Evolutionary conservation across 2,113 vertebrate species (phyloP), one percentile per base, ranked within the genome.

Genomic region (Arizona elegans): DNA sequence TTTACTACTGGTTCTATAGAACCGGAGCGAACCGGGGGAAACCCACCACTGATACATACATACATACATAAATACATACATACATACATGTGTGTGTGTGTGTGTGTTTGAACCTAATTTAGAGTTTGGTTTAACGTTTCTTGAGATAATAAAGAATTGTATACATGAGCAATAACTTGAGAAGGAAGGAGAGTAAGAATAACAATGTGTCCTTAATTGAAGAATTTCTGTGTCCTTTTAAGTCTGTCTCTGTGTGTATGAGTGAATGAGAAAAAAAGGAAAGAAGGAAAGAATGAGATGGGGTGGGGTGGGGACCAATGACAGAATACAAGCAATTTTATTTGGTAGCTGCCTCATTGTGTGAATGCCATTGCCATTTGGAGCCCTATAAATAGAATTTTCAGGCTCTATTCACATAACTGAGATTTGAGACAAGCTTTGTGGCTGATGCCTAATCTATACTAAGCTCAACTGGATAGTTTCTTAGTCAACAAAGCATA

Each of bases 391-490:
- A 65, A 94, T n/a, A 70, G 91, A 93, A 10, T 94, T 95, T 75
- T 94, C 55, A 95, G 93, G 94, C 95, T n/a, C 23, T 87, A 3
- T 62, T 94, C 87, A 54, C 8, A 88, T 43, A 89, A 92, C 1
- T 17, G 26, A 93, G 52, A 91, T 95, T 90, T 95, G 33, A 90
- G 92, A 91, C 92, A 19, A 93, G 15, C 58, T 90, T 54, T 65
- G 55, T 47, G 59, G 26, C 19, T 95, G 21, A 85, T 21, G 81
- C 88, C n/a, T 91, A 47, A 26, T 5, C 47, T 94, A 43, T 6
- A 58, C 33, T 59, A 86, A 33, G 47, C 70, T 81, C 24, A 81
- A 58, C 56, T 55, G 75, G 11, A 87, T 23, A 56, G 10, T 85
- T 55, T 47, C 33, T 29, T 88, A 43, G 23, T 1, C 33, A 88